Percentiles rank a stretch among this genome's conserved stretches.
Conservation (phyloP, 2,113 vertebrate species). For the Daboia siamensis region DNA sequence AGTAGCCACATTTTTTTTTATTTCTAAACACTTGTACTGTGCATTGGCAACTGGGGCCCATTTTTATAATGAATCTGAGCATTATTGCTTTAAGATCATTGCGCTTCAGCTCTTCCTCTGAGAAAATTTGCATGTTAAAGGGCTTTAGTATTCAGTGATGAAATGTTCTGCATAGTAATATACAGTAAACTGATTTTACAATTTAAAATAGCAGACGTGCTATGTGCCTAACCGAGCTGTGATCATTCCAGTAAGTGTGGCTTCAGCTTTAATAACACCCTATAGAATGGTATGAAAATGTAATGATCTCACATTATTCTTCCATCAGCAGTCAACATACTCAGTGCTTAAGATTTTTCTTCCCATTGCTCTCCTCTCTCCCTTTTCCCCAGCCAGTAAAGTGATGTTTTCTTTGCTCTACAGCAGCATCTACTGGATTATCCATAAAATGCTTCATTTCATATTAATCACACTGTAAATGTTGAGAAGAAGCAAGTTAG, state of each 20-base stretch:
- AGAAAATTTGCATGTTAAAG: constrained; percentile 58
- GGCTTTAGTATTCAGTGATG: constrained; percentile 52
- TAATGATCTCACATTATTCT: constrained; percentile 60
- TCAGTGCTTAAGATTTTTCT: constrained; percentile 57
- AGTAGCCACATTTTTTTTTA: constrained; percentile 53
- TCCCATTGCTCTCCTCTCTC: constrained; percentile 57
- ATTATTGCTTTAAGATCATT: constrained; percentile 49
- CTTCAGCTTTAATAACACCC: constrained; percentile 49
- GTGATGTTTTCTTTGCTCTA: constrained; percentile 76
- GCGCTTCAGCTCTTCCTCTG: constrained; percentile 56
- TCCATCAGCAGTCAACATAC: constrained; percentile 63
- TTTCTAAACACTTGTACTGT: constrained; percentile 61
- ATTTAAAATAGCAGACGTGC: constrained; percentile 49
- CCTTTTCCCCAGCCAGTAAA: constrained; percentile 37
- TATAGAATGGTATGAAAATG: constrained; percentile 56
- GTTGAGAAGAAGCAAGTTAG: constrained; percentile 59
- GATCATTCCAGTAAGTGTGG: constrained; percentile 40
- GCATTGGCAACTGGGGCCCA: constrained; percentile 47
- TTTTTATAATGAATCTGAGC: constrained; percentile 57
- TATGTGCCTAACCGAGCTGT: constrained; percentile 46
- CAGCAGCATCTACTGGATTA: constrained; percentile 84
- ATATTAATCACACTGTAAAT: constrained; percentile 72
- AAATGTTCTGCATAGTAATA: constrained; percentile 61
- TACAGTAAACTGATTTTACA: constrained; percentile 56
- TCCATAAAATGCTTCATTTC: constrained; percentile 75